Base-by-base conservation (phyloP, 1,140 invertebrate genomes). In the Penaeus japonicus region DNA sequence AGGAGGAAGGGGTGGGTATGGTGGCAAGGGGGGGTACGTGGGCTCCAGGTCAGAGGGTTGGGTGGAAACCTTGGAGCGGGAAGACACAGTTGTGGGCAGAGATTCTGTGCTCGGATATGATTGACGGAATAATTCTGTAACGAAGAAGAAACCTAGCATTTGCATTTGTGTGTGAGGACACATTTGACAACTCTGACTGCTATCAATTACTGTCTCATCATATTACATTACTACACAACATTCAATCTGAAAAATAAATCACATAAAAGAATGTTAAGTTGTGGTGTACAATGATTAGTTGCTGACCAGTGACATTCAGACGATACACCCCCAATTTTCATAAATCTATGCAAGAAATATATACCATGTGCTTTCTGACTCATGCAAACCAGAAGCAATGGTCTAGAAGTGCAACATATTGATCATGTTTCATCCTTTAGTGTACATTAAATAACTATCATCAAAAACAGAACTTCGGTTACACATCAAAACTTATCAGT, bases 81-180 rank as follows among this genome's bases (percentile, higher is more conserved):
- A 90, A 88, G 90, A 90, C 90, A 92, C 90, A 82, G 91, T 89
- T 77, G 91, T 89, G 87, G 91, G 91, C 88, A 93, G 90, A 90
- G 92, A 92, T 91, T 92, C 92, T 65, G 92, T 91, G 90, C 92
- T 93, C 84, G 92, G 92, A 88, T 92, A 92, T 77, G 92, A 91
- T 90, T 92, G 92, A 65, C 91, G 92, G 89, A 92, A 92, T 90
- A 92, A 85, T 89, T 92, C 92, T 93, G 91, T 55, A 92, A 90
- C 84, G 83, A 89, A 87, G 84, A 86, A 91, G 79, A 79, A 87
- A 90, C 85, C 85, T 87, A 75, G 84, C 88, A 89, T 70, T 89
- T 85, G 83, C 83, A 86, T 85, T 89, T 85, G 84, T 70, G 39
- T 75, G 84, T 62, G 55, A 89, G 5, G 57, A 89, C 53, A 82